Conservation (phyloP, 2,113 vertebrate genomes). For the Orthochromis malagaraziensis region DNA sequence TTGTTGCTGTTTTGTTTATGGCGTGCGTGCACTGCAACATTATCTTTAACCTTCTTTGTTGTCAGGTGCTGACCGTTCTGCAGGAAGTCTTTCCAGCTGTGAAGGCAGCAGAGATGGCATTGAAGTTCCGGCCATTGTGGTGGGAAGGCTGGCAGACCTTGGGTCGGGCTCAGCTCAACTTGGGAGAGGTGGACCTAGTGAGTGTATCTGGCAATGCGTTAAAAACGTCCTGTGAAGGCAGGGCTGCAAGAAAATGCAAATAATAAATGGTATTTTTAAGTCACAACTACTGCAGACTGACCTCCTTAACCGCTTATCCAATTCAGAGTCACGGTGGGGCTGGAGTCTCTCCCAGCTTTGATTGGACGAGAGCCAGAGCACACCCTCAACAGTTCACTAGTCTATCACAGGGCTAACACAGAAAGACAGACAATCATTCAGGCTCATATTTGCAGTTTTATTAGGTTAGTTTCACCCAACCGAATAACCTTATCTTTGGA, state of each 20-base stretch:
- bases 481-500: neutral
- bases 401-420: neutral
- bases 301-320: neutral
- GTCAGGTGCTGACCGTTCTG: conserved; percentile 84
- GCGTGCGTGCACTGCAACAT: neutral
- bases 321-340: neutral
- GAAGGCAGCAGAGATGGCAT: conserved; percentile 87
- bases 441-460: neutral
- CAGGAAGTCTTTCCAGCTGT: conserved; percentile 93
- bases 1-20: neutral
- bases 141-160: conserved; percentile 95
- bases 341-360: neutral
- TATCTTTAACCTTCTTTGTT: neutral
- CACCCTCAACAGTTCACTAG: neutral
- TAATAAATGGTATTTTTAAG: neutral
- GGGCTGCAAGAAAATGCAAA: neutral
- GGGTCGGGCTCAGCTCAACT: conserved; percentile 89
- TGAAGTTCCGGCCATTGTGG: conserved; percentile 82
- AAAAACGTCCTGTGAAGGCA: neutral
- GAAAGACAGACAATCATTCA: neutral
- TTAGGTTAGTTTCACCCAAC: neutral
- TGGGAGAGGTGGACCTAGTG: conserved; percentile 92
- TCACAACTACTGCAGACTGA: neutral
- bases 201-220: conserved; percentile 1
- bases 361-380: neutral